Evolutionary conservation across 2,113 vertebrate genomes (phyloP), one percentile per base, ranked within the genome.

Genomic region (Antennarius striatus): DNA sequence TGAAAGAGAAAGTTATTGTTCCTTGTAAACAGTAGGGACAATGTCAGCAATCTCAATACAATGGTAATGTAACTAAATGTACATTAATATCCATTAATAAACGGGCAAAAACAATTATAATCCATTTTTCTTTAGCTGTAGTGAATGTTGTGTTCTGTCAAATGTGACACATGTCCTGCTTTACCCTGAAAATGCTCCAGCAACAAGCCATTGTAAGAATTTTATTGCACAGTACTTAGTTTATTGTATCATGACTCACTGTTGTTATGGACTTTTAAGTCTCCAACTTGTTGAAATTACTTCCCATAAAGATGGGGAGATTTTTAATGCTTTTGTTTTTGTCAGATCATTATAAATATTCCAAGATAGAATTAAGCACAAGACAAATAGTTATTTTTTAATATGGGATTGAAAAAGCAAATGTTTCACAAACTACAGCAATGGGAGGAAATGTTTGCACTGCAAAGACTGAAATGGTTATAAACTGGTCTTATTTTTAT

Each of bases 91-190:
- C 22, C 39, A 56, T 29, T 43, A 61, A 68, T 1, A 56, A 56
- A 10, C 57, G 12, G 30, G 10, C 32, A 11, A 68, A 63, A 46
- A 45, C 28, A 36, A 29, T 3, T 16, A 32, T 29, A 15, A 48
- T 16, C 32, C 7, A 5, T 16, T 29, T 51, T 56, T 36, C 32
- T 36, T 48, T 58, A 29, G 11, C 42, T 15, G 43, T 36, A 14
- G 17, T 65, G 46, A 53, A 61, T 72, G 28, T 50, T 57, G 1
- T 42, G 28, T 32, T 45, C 3, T 8, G 39, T 52, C 49, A 6
- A 68, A 65, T 50, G 62, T 55, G 51, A 76, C 32, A 3, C 11
- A 8, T 70, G 53, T 65, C 49, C 53, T 68, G 48, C 48, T 72
- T 51, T 29, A 68, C 36, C 29, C 28, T 40, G 5, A 58, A 53